phyloP scores from a whole-genome alignment of 2,113 vertebrate species.

The Cryptomyrus ogoouensis region DNA sequence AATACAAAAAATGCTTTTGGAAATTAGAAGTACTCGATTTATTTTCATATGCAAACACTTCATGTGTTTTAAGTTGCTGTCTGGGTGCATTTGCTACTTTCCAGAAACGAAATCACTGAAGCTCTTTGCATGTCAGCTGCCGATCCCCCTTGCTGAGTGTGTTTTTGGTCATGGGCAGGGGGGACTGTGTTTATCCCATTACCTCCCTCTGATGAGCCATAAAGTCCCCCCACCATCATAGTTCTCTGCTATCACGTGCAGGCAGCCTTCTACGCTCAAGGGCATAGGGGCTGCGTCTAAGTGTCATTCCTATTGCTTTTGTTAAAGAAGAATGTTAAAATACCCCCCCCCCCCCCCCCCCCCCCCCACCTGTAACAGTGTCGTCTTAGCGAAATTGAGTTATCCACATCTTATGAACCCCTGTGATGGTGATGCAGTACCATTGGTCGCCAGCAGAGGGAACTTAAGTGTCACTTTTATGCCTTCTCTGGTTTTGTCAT shows the following conservation, averaged over 20 bases:
- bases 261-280: not conserved
- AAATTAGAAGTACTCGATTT: not conserved
- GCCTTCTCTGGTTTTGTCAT: not conserved
- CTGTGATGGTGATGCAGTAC: constrained; percentile 19
- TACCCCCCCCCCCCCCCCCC: too few relatives aligned
- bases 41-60: not conserved
- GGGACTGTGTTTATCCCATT: not conserved
- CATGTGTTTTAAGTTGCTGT: not conserved
- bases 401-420: not conserved
- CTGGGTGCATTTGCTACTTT: not conserved
- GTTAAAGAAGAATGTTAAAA: not conserved
- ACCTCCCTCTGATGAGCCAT: not conserved
- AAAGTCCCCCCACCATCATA: too few relatives aligned
- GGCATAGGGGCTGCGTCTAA: not conserved
- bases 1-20: too few relatives aligned
- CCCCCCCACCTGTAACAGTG: not conserved
- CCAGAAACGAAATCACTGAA: not conserved
- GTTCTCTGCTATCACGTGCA: not conserved
- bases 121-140: not conserved
- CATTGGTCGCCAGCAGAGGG: constrained; percentile 50
- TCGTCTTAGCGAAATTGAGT: not conserved
- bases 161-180: not conserved
- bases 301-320: not conserved
- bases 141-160: not conserved
- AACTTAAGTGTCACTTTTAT: constrained; percentile 42